Percentiles rank a stretch among this genome's conserved stretches.
Evolutionary conservation across 2,113 vertebrate genomes (phyloP).

Genomic region (Tupaia chinensis): DNA sequence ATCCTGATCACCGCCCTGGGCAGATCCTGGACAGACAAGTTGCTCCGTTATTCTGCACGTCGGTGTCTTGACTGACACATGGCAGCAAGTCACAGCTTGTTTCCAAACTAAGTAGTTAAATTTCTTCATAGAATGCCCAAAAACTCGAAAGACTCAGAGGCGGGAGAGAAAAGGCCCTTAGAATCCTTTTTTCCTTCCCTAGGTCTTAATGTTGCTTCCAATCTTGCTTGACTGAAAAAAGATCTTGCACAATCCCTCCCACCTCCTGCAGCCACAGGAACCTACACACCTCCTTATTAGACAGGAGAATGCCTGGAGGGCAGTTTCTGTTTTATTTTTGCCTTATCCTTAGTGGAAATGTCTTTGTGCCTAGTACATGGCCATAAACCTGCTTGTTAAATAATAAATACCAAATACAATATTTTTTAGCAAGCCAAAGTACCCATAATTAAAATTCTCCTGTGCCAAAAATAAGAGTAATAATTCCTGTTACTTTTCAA

Average conservation of each 20-base stretch:
- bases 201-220: background rate
- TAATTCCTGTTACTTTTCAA: background rate
- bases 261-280: background rate
- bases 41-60: background rate
- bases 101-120: background rate
- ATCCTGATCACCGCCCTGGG: background rate
- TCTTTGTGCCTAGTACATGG: background rate
- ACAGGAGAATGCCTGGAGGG: background rate
- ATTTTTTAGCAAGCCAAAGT: constrained; percentile 51
- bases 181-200: background rate
- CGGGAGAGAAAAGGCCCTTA: background rate
- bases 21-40: background rate
- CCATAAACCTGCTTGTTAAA: background rate
- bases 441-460: background rate
- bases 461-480: constrained; percentile 28
- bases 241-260: background rate
- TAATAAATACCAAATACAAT: background rate
- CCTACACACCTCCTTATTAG: background rate
- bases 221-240: background rate
- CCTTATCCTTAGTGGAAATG: background rate
- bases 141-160: background rate
- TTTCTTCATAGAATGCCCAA: constrained; percentile 5
- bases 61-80: background rate
- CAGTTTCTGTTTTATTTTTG: background rate
- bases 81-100: background rate